These are phyloP conservation scores for Cinclus cinclus DNA, from an alignment of 2,113 vertebrate genomes.

Conservation along the genomic window DNA sequence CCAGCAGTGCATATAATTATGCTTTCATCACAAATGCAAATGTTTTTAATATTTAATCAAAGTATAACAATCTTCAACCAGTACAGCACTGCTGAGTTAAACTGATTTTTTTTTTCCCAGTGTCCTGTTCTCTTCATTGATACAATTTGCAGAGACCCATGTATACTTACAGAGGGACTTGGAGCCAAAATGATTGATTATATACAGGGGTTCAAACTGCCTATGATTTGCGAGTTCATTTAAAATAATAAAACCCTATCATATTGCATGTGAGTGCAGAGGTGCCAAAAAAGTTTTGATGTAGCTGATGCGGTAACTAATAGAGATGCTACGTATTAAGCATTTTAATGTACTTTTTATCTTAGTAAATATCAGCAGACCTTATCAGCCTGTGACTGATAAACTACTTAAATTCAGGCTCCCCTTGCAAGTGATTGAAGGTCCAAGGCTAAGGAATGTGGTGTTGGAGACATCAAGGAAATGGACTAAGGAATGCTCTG, in stretches of 20 bases:
- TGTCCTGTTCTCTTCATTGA: background rate
- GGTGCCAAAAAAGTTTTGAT: background rate
- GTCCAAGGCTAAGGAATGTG: fast-evolving
- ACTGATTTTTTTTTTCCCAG: fast-evolving
- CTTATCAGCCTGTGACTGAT: background rate
- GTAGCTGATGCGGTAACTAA: background rate
- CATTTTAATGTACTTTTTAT: background rate
- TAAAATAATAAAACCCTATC: background rate
- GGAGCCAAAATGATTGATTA: background rate
- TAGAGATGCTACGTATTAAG: background rate
- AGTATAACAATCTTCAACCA: background rate
- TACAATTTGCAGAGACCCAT: background rate
- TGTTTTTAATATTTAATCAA: background rate
- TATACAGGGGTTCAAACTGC: background rate
- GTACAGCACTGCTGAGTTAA: background rate
- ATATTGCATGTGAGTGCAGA: background rate
- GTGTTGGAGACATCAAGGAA: background rate
- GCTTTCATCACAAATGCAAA: background rate
- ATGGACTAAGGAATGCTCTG: background rate
- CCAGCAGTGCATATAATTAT: background rate
- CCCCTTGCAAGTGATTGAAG: background rate
- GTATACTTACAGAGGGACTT: background rate
- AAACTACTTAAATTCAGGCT: background rate
- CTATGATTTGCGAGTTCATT: background rate
- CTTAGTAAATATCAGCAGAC: background rate